Evolutionary conservation across 1,140 invertebrate genomes (phyloP), one percentile per base, ranked within the genome.

Genomic region (Halictus rubicundus): DNA sequence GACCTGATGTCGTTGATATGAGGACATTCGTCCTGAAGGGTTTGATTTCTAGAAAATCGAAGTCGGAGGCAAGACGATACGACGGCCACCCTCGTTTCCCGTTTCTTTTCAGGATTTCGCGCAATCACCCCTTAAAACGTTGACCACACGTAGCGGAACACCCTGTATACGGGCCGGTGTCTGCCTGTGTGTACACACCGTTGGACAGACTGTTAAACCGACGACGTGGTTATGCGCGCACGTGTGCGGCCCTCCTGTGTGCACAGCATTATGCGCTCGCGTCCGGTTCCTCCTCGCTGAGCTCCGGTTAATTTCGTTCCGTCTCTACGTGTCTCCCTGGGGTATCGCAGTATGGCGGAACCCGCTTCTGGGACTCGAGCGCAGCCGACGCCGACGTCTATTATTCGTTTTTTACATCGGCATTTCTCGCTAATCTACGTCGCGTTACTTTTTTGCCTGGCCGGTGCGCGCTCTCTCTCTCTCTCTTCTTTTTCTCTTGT

Each of bases 261-360:
- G 74, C 79, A 85, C 70, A 82, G 83, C 83, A 84, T 84, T 87
- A 82, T 80, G 65, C 82, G 70, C 61, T 69, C 74, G 80, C 75
- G 72, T 82, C 81, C 79, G 79, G 68, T 84, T 73, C 79, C 83
- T 81, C 65, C 54, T 85, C 59, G 46, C 65, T 78, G 73, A 77
- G 78, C 73, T 76, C 64, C 64, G 83, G 60, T 81, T 81, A 85
- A 81, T 84, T 84, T 84, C 73, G 66, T 82, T 70, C 69, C 82
- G 59, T 68, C 80, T 73, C 73, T 72, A 52, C 69, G 52, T 72
- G 42, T 77, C 65, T 76, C 76, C 74, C 80, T 73, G 32, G 68
- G 68, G 76, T 78, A 78, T 78, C 59, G 65, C 63, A 25, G 27
- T 37, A 68, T 60, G 49, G 23, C 8, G 59, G 59, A 54, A 60